phyloP scores from a whole-genome alignment of 2,797 vertebrate species.

The Gymnoscopelus braueri region DNA sequence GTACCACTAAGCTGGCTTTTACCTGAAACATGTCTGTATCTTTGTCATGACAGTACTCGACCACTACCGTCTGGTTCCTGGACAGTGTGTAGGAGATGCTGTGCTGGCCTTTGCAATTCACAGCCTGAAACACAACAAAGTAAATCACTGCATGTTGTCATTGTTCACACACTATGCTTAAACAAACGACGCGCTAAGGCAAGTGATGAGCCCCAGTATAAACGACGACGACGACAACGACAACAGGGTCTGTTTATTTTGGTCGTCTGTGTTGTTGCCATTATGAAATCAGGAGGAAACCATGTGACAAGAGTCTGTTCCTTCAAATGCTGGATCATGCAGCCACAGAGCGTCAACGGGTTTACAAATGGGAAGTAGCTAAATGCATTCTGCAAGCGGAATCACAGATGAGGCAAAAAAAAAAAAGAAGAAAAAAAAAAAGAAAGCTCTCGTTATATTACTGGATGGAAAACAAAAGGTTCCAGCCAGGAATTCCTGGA shows the following conservation, averaged over 20 bases:
- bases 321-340: constrained; percentile 25
- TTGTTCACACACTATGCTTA: not conserved
- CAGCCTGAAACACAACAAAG: constrained; percentile 82
- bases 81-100: constrained; percentile 98
- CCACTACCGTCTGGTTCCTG: constrained; percentile 96
- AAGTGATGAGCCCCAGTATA: not conserved
- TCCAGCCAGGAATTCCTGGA: constrained; percentile 29
- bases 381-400: constrained; percentile 19
- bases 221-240: not conserved
- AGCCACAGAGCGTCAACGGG: not conserved
- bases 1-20: constrained; percentile 41
- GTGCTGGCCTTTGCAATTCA: constrained; percentile 96
- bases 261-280: not conserved
- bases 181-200: not conserved
- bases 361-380: constrained; percentile 34
- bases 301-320: constrained; percentile 31
- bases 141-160: not conserved
- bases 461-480: constrained; percentile 13
- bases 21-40: constrained; percentile 99
- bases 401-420: constrained; percentile 21
- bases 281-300: constrained; percentile 18
- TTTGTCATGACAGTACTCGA: constrained; percentile 97
- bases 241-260: not conserved
- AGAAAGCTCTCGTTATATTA: constrained; percentile 4
- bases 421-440: not conserved